A percentile compares a stretch with the other conserved stretches of the same genome.
phyloP scores from a whole-genome alignment of 2,113 vertebrate genomes.

The Miniopterus natalensis region DNA sequence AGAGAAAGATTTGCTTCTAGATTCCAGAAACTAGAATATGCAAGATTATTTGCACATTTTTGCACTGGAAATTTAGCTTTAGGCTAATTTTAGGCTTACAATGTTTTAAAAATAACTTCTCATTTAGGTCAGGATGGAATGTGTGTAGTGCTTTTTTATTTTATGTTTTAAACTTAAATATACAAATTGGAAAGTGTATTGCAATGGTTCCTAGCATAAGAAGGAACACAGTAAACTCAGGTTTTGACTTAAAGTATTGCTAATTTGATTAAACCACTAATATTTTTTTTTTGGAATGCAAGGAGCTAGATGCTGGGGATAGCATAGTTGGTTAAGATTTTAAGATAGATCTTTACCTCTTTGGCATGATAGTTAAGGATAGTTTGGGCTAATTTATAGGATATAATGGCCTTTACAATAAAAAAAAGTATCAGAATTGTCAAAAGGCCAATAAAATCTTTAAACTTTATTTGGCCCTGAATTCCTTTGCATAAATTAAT shows the following conservation, averaged over 20 bases:
- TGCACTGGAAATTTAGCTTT: conserved; percentile 49
- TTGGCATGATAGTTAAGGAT: background rate
- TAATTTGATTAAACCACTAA: background rate
- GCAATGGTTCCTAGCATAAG: background rate
- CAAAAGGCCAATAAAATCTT: background rate
- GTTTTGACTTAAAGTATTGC: background rate
- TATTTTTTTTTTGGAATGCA: background rate
- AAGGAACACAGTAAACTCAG: background rate
- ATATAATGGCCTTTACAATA: background rate
- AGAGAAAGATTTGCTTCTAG: background rate
- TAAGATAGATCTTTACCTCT: background rate
- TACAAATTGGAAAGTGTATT: background rate
- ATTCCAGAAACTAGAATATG: background rate
- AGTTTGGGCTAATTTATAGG: conserved; percentile 27
- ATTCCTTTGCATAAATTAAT: conserved; percentile 19
- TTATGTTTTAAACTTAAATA: conserved; percentile 55
- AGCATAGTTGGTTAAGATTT: background rate
- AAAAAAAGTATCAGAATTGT: background rate
- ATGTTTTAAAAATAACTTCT: conserved; percentile 50
- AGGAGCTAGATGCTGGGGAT: background rate
- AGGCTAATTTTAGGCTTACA: conserved; percentile 35
- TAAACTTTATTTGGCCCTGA: conserved; percentile 35
- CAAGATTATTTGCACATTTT: background rate
- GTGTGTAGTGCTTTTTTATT: background rate
- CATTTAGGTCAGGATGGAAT: background rate